Conservation (phyloP, 2,113 vertebrate species). For the Elaphurus davidianus region DNA sequence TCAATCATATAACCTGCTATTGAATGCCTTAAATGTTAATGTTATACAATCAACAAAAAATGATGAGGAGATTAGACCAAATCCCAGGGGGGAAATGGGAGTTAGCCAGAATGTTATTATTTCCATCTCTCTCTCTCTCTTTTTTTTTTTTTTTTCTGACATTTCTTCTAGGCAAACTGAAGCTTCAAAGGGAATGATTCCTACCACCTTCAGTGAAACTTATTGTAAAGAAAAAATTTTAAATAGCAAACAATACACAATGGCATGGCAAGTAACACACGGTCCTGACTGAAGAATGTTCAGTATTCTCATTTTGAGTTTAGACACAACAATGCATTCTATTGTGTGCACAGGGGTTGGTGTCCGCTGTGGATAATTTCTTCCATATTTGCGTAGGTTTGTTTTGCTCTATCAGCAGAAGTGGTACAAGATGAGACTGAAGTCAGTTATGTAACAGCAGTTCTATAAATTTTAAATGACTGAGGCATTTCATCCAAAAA, state of each 20-base stretch:
- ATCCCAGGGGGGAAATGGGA: neutral
- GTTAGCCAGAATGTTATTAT: neutral
- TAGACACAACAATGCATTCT: slow-evolving; percentile 46
- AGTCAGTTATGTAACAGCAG: slow-evolving; percentile 22
- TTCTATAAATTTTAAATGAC: neutral
- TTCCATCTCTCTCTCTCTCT: neutral
- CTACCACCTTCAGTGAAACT: neutral
- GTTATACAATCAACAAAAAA: neutral
- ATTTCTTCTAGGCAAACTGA: neutral
- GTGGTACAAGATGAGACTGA: slow-evolving; percentile 8
- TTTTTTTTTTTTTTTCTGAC: neutral
- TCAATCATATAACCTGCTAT: neutral
- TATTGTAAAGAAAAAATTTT: neutral
- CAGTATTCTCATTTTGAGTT: slow-evolving; percentile 39
- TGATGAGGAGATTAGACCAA: neutral
- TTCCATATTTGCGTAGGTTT: slow-evolving; percentile 68
- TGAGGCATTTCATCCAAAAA: slow-evolving; percentile 1
- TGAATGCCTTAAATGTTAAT: neutral
- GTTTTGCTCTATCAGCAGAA: slow-evolving; percentile 60
- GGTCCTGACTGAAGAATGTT: slow-evolving; percentile 49
- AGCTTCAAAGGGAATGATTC: neutral
- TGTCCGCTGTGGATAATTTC: slow-evolving; percentile 47
- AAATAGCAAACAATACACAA: neutral
- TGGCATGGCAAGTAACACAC: neutral
- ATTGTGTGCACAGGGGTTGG: slow-evolving; percentile 34